A percentile compares a stretch with the other conserved stretches of the same genome.
Evolutionary conservation across 1,140 invertebrate species (phyloP).

Genomic region (Dreissena rostriformis): DNA sequence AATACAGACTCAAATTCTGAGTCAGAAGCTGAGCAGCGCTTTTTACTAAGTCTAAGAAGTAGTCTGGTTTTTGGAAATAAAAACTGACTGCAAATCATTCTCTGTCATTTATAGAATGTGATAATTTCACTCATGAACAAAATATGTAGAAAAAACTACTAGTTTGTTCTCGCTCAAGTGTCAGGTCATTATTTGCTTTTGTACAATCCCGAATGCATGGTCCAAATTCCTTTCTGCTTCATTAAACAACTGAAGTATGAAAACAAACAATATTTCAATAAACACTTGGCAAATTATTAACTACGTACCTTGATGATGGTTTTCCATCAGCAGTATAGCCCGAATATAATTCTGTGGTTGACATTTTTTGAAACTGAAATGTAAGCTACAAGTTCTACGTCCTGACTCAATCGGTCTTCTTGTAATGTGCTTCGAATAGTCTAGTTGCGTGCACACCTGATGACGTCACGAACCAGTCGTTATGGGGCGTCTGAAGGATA

Average conservation of each 20-base stretch:
- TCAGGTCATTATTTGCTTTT: too few relatives aligned
- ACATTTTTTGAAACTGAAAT: conserved; percentile 57
- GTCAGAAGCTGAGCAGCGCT: too few relatives aligned
- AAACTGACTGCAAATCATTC: too few relatives aligned
- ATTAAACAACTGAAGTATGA: not conserved
- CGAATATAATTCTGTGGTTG: conserved; percentile 64
- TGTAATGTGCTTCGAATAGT: conserved; percentile 54
- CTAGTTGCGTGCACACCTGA: conserved; percentile 61
- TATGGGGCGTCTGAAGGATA: conserved; percentile 20
- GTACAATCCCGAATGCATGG: too few relatives aligned
- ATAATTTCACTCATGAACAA: too few relatives aligned
- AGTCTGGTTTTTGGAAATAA: too few relatives aligned
- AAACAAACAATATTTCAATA: conserved; percentile 3
- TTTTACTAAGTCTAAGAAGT: too few relatives aligned
- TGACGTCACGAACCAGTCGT: conserved; percentile 58
- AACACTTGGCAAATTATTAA: not conserved
- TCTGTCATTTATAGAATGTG: too few relatives aligned
- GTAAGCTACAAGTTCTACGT: not conserved
- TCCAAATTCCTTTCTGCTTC: too few relatives aligned
- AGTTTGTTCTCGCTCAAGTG: too few relatives aligned
- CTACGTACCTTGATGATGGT: conserved; percentile 66
- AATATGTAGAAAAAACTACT: too few relatives aligned
- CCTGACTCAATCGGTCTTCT: conserved; percentile 10
- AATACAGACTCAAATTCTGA: too few relatives aligned
- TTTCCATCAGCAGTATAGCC: conserved; percentile 61